phyloP scores from a whole-genome alignment of 1,140 invertebrate species.

The Diorhabda elongata region DNA sequence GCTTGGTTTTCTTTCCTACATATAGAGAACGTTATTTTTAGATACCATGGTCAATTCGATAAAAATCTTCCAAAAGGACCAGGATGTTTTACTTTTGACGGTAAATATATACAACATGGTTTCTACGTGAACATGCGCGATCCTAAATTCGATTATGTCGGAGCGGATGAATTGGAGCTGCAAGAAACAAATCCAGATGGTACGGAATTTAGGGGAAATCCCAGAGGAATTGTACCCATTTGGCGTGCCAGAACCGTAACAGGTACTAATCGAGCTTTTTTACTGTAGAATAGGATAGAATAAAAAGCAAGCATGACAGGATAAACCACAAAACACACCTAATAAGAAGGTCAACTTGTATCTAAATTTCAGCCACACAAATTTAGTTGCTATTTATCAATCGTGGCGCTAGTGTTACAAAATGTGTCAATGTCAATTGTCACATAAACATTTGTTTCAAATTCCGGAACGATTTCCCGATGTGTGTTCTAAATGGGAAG shows the following conservation, averaged over 20 bases:
- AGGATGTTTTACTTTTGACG: conserved; percentile 65
- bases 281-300: too few species aligned
- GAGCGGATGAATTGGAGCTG: conserved; percentile 47
- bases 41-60: conserved; percentile 63
- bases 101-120: conserved; percentile 62
- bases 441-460: too few species aligned
- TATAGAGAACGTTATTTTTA: conserved; percentile 35
- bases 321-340: too few species aligned
- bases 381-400: too few species aligned
- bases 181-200: conserved; percentile 33
- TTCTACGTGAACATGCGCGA: conserved; percentile 56
- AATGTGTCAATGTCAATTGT: too few species aligned
- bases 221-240: conserved; percentile 46
- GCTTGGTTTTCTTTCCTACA: too few species aligned
- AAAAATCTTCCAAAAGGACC: conserved; percentile 59
- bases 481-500: too few species aligned
- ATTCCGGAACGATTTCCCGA: too few species aligned
- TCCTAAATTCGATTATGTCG: conserved; percentile 52
- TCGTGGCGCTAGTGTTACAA: too few species aligned
- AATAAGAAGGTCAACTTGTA: too few species aligned
- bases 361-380: too few species aligned
- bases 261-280: background rate
- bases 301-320: too few species aligned
- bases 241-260: conserved; percentile 64
- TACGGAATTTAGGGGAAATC: conserved; percentile 22